Evolutionary conservation across 2,888 invertebrate genomes (phyloP), one percentile per base, ranked within the genome.

Genomic region (Merodon equestris): DNA sequence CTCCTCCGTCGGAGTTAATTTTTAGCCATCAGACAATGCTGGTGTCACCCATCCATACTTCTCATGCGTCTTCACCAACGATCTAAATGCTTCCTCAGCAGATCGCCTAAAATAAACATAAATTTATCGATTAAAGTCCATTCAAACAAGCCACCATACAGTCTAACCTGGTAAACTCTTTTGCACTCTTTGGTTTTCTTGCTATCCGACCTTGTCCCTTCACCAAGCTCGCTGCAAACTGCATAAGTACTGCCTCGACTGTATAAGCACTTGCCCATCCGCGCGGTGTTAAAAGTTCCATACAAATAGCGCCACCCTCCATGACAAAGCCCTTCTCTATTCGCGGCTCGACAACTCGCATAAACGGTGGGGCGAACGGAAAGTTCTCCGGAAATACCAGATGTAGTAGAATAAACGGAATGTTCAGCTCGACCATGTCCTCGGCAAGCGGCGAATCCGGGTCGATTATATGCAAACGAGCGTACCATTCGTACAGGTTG

Each of bases 21-120:
- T 83, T 93, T 93, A 96, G 86, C 96, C 96, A 88, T 96, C 96
- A 50, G 95, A 93, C 79, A 96, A 90, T 13, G 95, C 93, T 19
- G 96, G 96, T 19, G 96, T 96, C 54, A 96, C 96, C 96, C 96
- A 96, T 61, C 96, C 96, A 86, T 96, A 96, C 86, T 96, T 96
- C 86, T 96, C 96, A 86, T 96, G 96, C 9, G 96, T 96, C 89
- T 95, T 95, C 71, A 96, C 96, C 82, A 96, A 91, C 68, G 95
- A 95, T 83, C 95, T 91, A 89, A 96, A 96, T 27, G 96, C 94
- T 85, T 95, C 95, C 87, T 96, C 96, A n/a, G 96, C 96, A 60
- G 94, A 93, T 82, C 94, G 91, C 82, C 92, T 90, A 84, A 83
- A 82, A 82, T 15, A 42, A 64, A 51, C 68, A 13, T n/a, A 68